Evolutionary conservation across 2,113 vertebrate species (phyloP).

Genomic region (Collichthys lucidus): DNA sequence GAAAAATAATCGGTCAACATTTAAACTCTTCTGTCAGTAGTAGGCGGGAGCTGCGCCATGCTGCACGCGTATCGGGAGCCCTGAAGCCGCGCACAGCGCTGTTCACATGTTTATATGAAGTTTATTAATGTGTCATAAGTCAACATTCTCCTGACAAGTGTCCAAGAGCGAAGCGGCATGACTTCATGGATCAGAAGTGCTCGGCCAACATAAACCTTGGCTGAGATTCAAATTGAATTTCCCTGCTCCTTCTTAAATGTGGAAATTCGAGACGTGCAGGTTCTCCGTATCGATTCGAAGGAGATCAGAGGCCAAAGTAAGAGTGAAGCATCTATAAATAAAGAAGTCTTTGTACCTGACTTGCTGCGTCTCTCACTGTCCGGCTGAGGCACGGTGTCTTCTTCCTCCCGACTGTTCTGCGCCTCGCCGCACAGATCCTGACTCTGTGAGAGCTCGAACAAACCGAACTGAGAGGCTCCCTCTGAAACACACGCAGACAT

Average conservation of each 20-base stretch:
- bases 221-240: background rate
- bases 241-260: background rate
- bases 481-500: constrained; percentile 56
- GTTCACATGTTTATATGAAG: too few relatives aligned
- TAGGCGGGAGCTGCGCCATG: too few relatives aligned
- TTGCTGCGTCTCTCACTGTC: constrained; percentile 43
- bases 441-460: constrained; percentile 92
- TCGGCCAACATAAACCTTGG: too few relatives aligned
- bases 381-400: constrained; percentile 2
- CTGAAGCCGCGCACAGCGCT: too few relatives aligned
- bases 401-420: constrained; percentile 50
- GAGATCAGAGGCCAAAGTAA: background rate
- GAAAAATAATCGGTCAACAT: too few relatives aligned
- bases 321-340: background rate
- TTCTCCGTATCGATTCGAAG: background rate
- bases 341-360: constrained; percentile 28
- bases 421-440: constrained; percentile 85
- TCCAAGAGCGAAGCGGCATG: too few relatives aligned
- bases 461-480: constrained; percentile 89
- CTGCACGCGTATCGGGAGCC: too few relatives aligned
- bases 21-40: too few relatives aligned
- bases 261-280: background rate
- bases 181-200: too few relatives aligned
- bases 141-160: too few relatives aligned
- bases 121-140: too few relatives aligned